Percentiles rank a stretch among this genome's conserved stretches.
Evolutionary conservation across 2,113 vertebrate genomes (phyloP).

Genomic region (Phoxinus phoxinus): DNA sequence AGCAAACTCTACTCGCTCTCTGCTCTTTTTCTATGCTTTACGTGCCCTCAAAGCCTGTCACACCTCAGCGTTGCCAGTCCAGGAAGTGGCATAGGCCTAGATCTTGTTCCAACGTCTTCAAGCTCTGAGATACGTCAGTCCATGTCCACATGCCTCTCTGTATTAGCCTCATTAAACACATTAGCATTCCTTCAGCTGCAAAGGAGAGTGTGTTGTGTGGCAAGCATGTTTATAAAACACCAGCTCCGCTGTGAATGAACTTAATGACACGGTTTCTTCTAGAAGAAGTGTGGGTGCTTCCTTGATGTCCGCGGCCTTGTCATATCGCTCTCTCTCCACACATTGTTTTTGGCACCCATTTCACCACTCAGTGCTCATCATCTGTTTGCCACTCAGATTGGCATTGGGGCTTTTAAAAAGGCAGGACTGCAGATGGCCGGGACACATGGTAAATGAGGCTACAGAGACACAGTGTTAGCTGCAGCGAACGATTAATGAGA

Average conservation of each 20-base stretch:
- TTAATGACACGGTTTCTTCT: constrained; percentile 27
- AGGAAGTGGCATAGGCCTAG: not conserved
- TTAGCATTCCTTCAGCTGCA: constrained; percentile 12
- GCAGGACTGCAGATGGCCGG: constrained; percentile 53
- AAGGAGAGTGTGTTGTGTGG: not conserved
- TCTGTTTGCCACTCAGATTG: constrained; percentile 49
- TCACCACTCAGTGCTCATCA: constrained; percentile 41
- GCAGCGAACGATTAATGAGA: constrained; percentile 52
- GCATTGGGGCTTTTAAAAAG: constrained; percentile 43
- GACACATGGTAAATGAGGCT: constrained; percentile 56
- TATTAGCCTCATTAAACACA: constrained; percentile 33
- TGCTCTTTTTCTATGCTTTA: not conserved
- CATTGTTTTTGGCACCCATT: constrained; percentile 47
- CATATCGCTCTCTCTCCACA: constrained; percentile 34
- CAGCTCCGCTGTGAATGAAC: constrained; percentile 21
- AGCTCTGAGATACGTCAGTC: not conserved
- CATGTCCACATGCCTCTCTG: not conserved
- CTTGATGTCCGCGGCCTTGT: constrained; percentile 27
- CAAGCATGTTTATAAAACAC: constrained; percentile 41
- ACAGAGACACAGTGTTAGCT: constrained; percentile 46
- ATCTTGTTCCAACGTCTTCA: not conserved
- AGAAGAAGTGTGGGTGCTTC: constrained; percentile 41
- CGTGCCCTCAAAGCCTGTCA: not conserved
- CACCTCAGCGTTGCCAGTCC: not conserved
- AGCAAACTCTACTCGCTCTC: not conserved